These are phyloP conservation scores for Aurelia aurita DNA, from an alignment of 30 jellyfish, hydroid and myxozoan species.

Conservation along the genomic window DNA sequence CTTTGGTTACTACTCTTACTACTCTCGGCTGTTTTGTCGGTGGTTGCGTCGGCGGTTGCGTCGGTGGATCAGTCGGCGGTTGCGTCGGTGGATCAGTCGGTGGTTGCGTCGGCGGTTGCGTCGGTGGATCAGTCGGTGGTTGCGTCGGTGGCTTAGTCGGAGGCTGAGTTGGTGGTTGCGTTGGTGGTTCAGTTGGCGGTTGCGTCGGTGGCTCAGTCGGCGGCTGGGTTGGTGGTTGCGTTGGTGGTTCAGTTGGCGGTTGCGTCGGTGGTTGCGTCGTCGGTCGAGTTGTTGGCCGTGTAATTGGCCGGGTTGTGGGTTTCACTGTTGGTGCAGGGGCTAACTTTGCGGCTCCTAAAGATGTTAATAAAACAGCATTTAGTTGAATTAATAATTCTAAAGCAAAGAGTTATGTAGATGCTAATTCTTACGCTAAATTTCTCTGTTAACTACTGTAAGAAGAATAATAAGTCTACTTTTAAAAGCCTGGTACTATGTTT, in stretches of 20 bases:
- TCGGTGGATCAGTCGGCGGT: neutral
- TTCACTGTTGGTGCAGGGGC: neutral
- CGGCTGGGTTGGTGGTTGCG: conserved; percentile 3
- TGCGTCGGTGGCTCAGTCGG: conserved; percentile 4
- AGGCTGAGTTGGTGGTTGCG: neutral
- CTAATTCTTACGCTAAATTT: too few relatives aligned
- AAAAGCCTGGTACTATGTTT: too few relatives aligned
- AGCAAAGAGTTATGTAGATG: too few relatives aligned
- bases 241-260: conserved; percentile 11
- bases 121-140: conserved; percentile 1
- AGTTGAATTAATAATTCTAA: too few relatives aligned
- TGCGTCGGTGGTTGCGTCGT: conserved; percentile 10
- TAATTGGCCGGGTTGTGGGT: neutral
- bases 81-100: neutral
- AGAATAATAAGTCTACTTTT: too few relatives aligned
- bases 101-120: neutral
- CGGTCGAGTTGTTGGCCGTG: too few relatives aligned
- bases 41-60: conserved; percentile 19
- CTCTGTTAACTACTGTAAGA: too few relatives aligned
- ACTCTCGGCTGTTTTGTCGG: conserved; percentile 1
- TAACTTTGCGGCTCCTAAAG: neutral
- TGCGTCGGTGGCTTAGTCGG: neutral
- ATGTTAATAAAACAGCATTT: too few relatives aligned
- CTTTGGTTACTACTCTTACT: too few relatives aligned
- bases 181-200: conserved; percentile 5